Conservation (phyloP, 2,113 vertebrate species). For the Microcebus jonahi region DNA sequence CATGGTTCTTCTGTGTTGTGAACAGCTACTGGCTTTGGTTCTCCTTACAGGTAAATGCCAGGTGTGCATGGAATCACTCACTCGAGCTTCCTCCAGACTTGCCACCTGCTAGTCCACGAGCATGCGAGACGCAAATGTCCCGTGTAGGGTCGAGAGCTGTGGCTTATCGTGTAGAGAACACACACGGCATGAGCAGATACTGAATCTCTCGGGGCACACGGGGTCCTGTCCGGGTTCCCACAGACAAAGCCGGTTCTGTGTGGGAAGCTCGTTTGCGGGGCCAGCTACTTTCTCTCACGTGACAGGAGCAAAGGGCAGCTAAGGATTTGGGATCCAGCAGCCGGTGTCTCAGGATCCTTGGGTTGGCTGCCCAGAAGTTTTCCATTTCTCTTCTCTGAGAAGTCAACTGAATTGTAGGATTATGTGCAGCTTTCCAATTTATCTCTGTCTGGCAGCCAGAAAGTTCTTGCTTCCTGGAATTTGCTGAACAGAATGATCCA, state of each 20-base stretch:
- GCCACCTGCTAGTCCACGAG: background rate
- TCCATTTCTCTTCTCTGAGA: slow-evolving; percentile 53
- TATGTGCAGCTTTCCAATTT: background rate
- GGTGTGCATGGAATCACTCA: too few relatives aligned
- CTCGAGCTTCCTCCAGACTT: background rate
- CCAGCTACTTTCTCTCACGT: background rate
- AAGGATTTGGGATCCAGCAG: background rate
- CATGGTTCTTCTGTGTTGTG: background rate
- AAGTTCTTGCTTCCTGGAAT: slow-evolving; percentile 33
- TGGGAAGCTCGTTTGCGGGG: background rate
- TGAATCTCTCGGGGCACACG: background rate
- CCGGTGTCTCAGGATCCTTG: background rate
- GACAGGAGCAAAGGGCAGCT: background rate
- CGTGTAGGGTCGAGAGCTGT: background rate
- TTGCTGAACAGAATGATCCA: slow-evolving; percentile 32
- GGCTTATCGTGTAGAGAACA: background rate
- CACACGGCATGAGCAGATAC: background rate
- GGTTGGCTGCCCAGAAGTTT: slow-evolving; percentile 41
- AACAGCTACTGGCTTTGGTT: background rate
- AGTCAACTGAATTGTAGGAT: slow-evolving; percentile 3
- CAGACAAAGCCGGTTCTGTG: background rate
- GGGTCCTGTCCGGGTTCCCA: background rate
- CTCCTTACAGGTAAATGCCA: background rate
- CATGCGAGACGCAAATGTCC: too few relatives aligned
- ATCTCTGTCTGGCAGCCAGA: background rate